Evolutionary conservation across 2,888 invertebrate species (phyloP), one percentile per base, ranked within the genome.

Genomic region (Antheraea assamensis): DNA sequence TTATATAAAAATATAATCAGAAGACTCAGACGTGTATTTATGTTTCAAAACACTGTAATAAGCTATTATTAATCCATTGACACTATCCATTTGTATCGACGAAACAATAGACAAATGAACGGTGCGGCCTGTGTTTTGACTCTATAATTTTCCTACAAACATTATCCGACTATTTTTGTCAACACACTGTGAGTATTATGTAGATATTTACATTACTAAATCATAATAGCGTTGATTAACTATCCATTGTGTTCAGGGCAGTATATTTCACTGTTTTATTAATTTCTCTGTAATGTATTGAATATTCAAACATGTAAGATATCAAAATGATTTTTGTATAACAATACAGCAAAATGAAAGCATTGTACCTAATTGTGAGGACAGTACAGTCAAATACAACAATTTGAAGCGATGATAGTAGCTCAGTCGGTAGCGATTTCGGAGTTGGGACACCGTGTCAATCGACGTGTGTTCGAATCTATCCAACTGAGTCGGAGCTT

Each of bases 191-290:
- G 85, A 85, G 87, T 86, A 83, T 83, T 81, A 78, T 82, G 86
- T 87, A 83, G 88, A 91, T 88, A 89, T 92, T 92, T 87, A 83
- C 87, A 83, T 87, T 85, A 81, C 85, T 84, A 87, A 88, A 89
- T 87, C 85, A 88, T 86, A 78, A 79, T 76, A 79, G 77, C 78
- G 75, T 78, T 77, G 27, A 70, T 70, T 52, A 58, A 42, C 42
- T 42, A 30, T 42, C 73, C 58, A 73, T 70, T 73, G 73, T 70
- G 70, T 35, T 24, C 4, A 52, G 5, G 55, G 35, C 15, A 5
- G 55, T 73, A 72, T 68, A 66, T 70, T 52, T 72, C 49, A 70
- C 35, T 52, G 68, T 35, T n/a, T 70, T 30, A 61, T 15, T 61
- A 61, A 61, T 27, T 61, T 61, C 19, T 30, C 13, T 27, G 13